Evolutionary conservation across 2,888 invertebrate genomes (phyloP).

Genomic region (Cryptocheilus praepositus): DNA sequence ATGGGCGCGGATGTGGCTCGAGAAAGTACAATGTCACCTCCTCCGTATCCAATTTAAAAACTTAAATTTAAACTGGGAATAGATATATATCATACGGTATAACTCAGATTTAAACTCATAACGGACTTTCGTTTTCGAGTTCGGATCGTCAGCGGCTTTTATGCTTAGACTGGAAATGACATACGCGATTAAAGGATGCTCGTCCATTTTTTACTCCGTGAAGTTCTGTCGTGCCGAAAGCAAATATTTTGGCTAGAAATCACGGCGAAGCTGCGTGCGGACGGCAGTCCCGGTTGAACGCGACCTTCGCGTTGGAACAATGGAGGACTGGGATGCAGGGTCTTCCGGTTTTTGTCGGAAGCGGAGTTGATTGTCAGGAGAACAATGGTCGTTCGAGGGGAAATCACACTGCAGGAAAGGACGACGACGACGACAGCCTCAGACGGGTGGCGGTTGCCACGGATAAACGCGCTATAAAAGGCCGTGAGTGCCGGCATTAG

Average conservation of each 20-base stretch:
- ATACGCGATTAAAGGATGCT: too few species aligned
- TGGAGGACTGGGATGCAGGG: neutral
- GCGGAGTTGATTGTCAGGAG: slow-evolving; percentile 11
- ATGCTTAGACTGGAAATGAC: too few species aligned
- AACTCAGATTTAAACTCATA: too few species aligned
- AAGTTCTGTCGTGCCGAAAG: neutral
- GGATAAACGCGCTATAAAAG: slow-evolving; percentile 47
- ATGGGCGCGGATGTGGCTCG: too few species aligned
- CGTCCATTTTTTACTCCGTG: too few species aligned
- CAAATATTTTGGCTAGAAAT: neutral
- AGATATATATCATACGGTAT: too few species aligned
- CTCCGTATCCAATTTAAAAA: too few species aligned
- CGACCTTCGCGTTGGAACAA: slow-evolving; percentile 23
- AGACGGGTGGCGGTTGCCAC: slow-evolving; percentile 16
- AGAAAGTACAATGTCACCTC: too few species aligned
- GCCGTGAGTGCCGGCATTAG: slow-evolving; percentile 45
- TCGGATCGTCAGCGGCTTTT: too few species aligned
- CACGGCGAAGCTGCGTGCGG: neutral
- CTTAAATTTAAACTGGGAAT: too few species aligned
- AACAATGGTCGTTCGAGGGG: slow-evolving; percentile 35
- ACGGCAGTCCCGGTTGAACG: neutral
- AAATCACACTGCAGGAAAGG: slow-evolving; percentile 17
- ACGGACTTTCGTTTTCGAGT: too few species aligned
- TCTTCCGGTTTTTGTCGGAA: slow-evolving; percentile 19
- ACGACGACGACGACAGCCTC: slow-evolving; percentile 5